Base-by-base conservation (phyloP, 2,888 invertebrate species). In the Hirtodrosophila confusa region DNA sequence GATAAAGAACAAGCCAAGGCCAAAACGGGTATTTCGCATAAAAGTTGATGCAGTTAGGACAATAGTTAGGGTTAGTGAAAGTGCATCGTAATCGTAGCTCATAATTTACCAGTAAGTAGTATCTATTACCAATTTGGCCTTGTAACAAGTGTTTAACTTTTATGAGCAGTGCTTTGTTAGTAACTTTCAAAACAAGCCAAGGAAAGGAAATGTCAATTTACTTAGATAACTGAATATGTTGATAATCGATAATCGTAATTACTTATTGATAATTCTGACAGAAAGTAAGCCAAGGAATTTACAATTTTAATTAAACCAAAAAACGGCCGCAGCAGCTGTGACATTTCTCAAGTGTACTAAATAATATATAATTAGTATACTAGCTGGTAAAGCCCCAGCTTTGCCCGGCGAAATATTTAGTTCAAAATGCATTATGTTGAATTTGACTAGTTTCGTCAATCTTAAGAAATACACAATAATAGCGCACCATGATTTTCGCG, bases 171-270 rank as follows among this genome's bases (percentile, higher is more conserved):
- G 3, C 6, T 35, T 1, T 36, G 8, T 43, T 29, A n/a, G 4
- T 29, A 5, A 0, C 8, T 35, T 23, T 2, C 31, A 1, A 24
- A 8, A 24, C 8, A 11, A 11, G 24, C 24, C 7, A 17, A 6
- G 24, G 1, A 12, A 44, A 50, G 39, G 5, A 39, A 45, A 36
- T 10, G 10, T 27, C 24, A 49, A 65, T 64, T 31, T 27, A 7
- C 2, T 27, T 8, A 11, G 6, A 39, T 23, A 39, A n/a, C 6
- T 7, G 4, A 10, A 33, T 3, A 9, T 0, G 6, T n/a, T 29
- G 12, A 4, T 2, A 74, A 70, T 70, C 70, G 43, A 70, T 70
- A 74, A 29, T n/a, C 7, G 10, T 8, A 43, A 40, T 61, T 11
- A 43, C 23, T 44, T 33, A 66, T 72, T 69, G 48, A 66, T 37